phyloP scores from a whole-genome alignment of 2,113 vertebrate species.

The Xenopus laevis region DNA sequence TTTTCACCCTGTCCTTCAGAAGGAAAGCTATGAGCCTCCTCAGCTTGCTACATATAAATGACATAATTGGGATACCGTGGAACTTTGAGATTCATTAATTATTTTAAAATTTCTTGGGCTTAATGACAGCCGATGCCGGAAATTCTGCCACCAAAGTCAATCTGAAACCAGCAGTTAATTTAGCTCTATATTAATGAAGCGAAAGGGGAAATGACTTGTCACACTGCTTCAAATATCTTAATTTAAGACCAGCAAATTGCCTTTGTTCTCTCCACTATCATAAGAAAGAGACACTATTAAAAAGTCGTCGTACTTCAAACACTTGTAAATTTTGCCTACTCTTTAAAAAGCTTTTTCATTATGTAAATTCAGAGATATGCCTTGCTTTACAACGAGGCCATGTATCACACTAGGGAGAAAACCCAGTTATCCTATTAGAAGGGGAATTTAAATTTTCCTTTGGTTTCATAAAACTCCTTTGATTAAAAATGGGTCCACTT shows the following conservation, averaged over 20 bases:
- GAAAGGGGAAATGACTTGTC: conserved; percentile 15
- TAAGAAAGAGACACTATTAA: conserved; percentile 12
- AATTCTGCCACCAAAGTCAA: conserved; percentile 26
- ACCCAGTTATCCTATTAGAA: conserved; percentile 36
- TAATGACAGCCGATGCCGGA: conserved; percentile 17
- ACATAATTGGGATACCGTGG: conserved; percentile 26
- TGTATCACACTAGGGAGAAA: conserved; percentile 27
- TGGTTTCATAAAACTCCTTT: conserved; percentile 13
- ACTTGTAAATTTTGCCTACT: conserved; percentile 19
- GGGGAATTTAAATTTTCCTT: conserved; percentile 26
- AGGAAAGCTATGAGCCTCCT: conserved; percentile 2
- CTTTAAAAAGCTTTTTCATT: conserved; percentile 10
- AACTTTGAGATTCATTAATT: conserved; percentile 7
- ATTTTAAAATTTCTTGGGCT: conserved; percentile 14
- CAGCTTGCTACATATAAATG: conserved; percentile 14
- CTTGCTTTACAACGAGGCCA: conserved; percentile 29
- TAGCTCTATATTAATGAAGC: conserved; percentile 22
- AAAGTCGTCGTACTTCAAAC: conserved; percentile 32
- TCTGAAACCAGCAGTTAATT: conserved; percentile 25
- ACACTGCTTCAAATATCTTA: conserved; percentile 23
- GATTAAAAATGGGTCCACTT: conserved; percentile 16
- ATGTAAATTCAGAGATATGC: conserved; percentile 32
- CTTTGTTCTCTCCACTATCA: conserved; percentile 2
- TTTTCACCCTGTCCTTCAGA: too few relatives aligned
- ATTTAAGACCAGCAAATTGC: conserved; percentile 14